These are phyloP conservation scores for Leucosticte australis DNA, from an alignment of 2,113 vertebrate genomes.

Conservation along the genomic window DNA sequence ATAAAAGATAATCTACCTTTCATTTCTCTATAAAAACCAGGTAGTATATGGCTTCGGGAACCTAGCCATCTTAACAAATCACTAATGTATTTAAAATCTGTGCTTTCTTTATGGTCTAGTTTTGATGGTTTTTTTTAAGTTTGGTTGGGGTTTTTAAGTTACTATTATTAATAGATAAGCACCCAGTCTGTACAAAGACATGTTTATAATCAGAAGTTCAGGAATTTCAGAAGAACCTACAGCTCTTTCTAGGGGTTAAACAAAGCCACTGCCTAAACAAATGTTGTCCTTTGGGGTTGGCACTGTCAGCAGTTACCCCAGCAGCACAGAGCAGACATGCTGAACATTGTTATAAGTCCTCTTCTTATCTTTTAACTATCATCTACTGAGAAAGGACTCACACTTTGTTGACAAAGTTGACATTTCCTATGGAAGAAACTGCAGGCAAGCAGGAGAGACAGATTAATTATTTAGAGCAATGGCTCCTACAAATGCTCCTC, in stretches of 20 bases:
- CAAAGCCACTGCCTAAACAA: not conserved
- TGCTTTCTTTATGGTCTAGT: not conserved
- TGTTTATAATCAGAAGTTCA: not conserved
- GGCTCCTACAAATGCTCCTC: not conserved
- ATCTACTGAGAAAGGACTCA: not conserved
- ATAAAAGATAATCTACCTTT: not conserved
- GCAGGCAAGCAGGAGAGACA: not conserved
- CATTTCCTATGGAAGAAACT: not conserved
- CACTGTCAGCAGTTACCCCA: not conserved
- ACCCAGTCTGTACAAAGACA: not conserved
- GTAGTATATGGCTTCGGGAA: not conserved
- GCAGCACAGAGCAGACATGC: not conserved
- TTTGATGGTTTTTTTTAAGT: rapidly evolving
- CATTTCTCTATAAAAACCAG: not conserved
- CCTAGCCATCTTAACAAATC: not conserved
- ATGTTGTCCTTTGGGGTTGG: not conserved
- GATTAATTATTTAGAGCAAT: not conserved
- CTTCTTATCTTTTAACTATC: not conserved
- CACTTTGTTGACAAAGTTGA: not conserved
- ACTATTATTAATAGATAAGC: not conserved
- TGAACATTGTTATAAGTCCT: not conserved
- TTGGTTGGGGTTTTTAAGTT: not conserved
- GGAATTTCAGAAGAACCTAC: not conserved
- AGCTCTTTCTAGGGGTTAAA: not conserved
- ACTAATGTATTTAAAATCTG: not conserved